Evolutionary conservation across 2,797 vertebrate species (phyloP), one percentile per base, ranked within the genome.

Genomic region (Leptatherina wallacei): DNA sequence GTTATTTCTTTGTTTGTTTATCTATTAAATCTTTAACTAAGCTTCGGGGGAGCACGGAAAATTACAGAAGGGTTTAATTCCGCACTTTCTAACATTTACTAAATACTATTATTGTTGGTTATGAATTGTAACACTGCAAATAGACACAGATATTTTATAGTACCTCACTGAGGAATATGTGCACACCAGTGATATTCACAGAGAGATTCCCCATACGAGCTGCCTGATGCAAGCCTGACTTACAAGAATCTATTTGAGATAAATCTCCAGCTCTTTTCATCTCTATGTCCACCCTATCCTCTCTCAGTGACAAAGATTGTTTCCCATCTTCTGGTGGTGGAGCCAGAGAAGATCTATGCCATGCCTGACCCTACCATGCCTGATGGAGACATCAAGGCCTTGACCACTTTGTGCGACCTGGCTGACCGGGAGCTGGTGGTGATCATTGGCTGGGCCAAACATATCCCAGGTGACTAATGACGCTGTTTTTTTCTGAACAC

Each of bases 401-500:
- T 99, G 89, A 98, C 97, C 90, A 99, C 96, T 0, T 95, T 99
- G 81, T 99, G 98, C 83, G 98, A 99, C 91, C 93, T 99, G 91
- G 97, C 97, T 20, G 98, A 99, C 94, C 95, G 97, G 10, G 97
- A 99, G 82, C 94, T 99, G 42, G 98, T 99, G 85, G 96, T 98
- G 92, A 99, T 98, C 92, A 99, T 99, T 70, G 96, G 97, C 89
- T 99, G 98, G 98, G 98, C 98, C 81, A 99, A 99, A 91, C 96
- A 99, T 91, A 99, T 99, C 93, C 98, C 98, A 95, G 98, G 98
- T 99, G 94, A 92, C 86, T 29, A 80, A 60, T 16, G n/a, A 42
- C 27, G 6, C 42, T 24, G 62, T 54, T 49, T 22, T 7, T 33
- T 29, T 49, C 40, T 35, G 36, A 65, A 33, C 20, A 59, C 68